Percentiles rank a stretch among this genome's conserved stretches.
Evolutionary conservation across 2,888 invertebrate genomes (phyloP).

Genomic region (Drosophila greeni): DNA sequence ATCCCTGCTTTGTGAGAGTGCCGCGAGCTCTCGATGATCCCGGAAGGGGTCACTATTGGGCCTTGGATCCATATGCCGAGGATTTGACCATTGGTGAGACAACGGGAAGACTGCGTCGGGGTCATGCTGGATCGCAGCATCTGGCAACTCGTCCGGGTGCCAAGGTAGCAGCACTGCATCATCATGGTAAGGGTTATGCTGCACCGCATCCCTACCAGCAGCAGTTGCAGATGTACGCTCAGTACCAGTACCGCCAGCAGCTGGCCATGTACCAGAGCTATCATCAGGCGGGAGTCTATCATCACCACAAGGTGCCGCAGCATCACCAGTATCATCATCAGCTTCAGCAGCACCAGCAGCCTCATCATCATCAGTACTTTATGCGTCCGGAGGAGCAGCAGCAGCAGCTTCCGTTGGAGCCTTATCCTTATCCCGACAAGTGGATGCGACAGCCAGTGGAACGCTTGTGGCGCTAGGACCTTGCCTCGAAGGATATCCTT

Average conservation of each 20-base stretch:
- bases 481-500: neutral
- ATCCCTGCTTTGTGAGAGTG: constrained; percentile 98
- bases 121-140: constrained; percentile 26
- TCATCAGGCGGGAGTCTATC: constrained; percentile 1
- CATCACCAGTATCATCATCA: constrained; percentile 3
- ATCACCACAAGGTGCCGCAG: constrained; percentile 16
- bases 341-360: too few relatives aligned
- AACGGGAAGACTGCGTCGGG: constrained; percentile 93
- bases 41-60: constrained; percentile 99
- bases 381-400: constrained; percentile 44
- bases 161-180: neutral
- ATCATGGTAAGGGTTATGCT: constrained; percentile 3
- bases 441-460: constrained; percentile 36
- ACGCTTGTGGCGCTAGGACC: constrained; percentile 45
- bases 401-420: constrained; percentile 9
- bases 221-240: constrained; percentile 24
- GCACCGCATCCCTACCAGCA: constrained; percentile 60
- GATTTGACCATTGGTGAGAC: constrained; percentile 98
- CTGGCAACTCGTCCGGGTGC: neutral
- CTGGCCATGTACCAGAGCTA: constrained; percentile 10
- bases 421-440: constrained; percentile 3
- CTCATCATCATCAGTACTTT: constrained; percentile 6
- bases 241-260: constrained; percentile 8
- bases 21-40: constrained; percentile 98
- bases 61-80: constrained; percentile 95